phyloP scores from a whole-genome alignment of 2,797 vertebrate species.

The Xenops minutus region DNA sequence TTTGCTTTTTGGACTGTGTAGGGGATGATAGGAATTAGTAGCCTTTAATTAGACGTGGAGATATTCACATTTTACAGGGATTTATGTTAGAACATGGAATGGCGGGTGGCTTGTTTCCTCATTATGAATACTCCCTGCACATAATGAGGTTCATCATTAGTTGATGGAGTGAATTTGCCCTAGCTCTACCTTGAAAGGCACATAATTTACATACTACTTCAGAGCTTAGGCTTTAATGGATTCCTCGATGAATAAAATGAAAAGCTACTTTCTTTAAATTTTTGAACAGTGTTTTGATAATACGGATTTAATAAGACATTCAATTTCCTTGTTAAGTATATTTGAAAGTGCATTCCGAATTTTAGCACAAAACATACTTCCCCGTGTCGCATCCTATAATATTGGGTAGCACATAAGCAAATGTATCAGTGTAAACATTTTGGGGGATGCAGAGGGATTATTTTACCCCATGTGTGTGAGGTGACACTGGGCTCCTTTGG shows the following conservation, averaged over 20 bases:
- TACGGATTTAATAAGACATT: conserved; percentile 84
- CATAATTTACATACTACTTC: conserved; percentile 95
- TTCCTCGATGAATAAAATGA: conserved; percentile 98
- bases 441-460: background rate
- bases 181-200: conserved; percentile 97
- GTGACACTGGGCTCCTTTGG: background rate
- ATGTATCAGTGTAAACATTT: conserved; percentile 30
- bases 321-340: conserved; percentile 82
- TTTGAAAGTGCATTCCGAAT: conserved; percentile 74
- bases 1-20: conserved; percentile 78
- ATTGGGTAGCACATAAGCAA: conserved; percentile 11
- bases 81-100: conserved; percentile 94
- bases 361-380: conserved; percentile 72
- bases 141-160: conserved; percentile 99
- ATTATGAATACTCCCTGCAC: conserved; percentile 94
- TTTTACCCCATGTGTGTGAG: background rate
- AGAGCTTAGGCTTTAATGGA: conserved; percentile 94
- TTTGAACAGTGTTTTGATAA: conserved; percentile 89
- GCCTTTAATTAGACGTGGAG: conserved; percentile 99
- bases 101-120: conserved; percentile 91
- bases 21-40: conserved; percentile 93
- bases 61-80: conserved; percentile 98
- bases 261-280: conserved; percentile 92
- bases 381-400: conserved; percentile 23
- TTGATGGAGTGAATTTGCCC: conserved; percentile 99